Base-by-base conservation (phyloP, 2,113 vertebrate genomes). In the Datnioides undecimradiatus region DNA sequence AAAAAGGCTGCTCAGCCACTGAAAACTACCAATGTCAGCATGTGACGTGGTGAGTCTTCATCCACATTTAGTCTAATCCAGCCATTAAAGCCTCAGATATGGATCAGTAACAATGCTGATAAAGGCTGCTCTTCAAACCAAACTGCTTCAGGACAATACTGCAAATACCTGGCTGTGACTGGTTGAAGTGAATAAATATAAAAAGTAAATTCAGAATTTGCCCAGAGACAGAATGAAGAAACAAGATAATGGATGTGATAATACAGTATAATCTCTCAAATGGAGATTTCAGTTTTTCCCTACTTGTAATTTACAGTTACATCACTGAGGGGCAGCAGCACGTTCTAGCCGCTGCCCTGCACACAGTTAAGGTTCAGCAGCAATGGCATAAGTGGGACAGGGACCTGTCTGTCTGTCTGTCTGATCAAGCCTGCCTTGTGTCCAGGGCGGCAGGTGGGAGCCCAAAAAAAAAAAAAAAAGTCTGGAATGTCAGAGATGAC, bases 401-500 rank as follows among this genome's bases (percentile, higher is more conserved):
- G 46, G 6, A 31, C 73, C 36, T 40, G 65, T 57, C 41, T 10
- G 0, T 63, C 36, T 40, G 65, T 57, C 41, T 10, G 0, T 63
- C 82, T 73, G 19, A 86, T 86, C 16, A 8, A 48, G 59, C 57
- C 71, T 72, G 48, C 60, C 82, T 75, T 81, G 69, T 83, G 70
- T 70, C 43, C 43, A 6, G 38, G 62, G 62, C 65, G 38, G 70
- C 81, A 85, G 75, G 60, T 78, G 76, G 79, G 79, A 83, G 73
- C 79, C 72, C 59, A 31, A 9, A 64, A 82, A 74, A 88, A 92
- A 63, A 31, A 9, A 64, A 82, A 74, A 88, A 92, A 87, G 66
- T 34, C 33, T 63, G 83, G 87, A 93, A 92, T 93, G 81, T 75
- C n/a, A 41, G 54, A 73, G 62, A 64, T 76, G 79, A n/a, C n/a